Base-by-base conservation (phyloP, 2,797 vertebrate species). In the Bryconaethiops microstoma region DNA sequence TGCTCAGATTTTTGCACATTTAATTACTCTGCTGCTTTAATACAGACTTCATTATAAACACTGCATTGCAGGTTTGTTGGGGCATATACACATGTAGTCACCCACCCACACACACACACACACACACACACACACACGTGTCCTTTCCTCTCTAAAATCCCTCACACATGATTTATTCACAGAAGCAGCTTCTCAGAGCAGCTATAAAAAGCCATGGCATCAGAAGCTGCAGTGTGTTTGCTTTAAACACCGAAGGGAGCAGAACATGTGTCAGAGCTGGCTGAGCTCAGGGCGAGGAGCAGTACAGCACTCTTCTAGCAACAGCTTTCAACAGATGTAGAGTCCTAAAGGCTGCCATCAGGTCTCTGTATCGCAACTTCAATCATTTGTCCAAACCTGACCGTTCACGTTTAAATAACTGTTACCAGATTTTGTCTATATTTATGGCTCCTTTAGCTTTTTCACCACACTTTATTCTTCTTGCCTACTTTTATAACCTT, bases 161-260 rank as follows among this genome's bases (percentile, higher is more conserved):
- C 19, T 74, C 45, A n/a, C 59, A 74, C 78, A 78, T 84, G 21
- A 81, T 65, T 81, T 83, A 86, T 76, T 83, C 71, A 81, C 21
- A 69, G 40, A 29, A 40, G 35, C 67, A 68, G 54, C 55, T 69
- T 69, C 74, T 54, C 54, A 74, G 74, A 63, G 29, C 39, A 14
- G 63, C 62, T 77, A 77, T 79, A 77, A 84, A 79, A 74, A 55
- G 7, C n/a, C 0, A 6, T 81, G 40, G 77, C 70, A 75, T 42
- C 39, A 63, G 19, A 57, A 23, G 76, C 74, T 77, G 45, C 77
- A 69, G 76, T 17, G 82, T 64, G 70, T 80, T 75, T 81, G 42
- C 67, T 80, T 82, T 65, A 79, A 82, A 70, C 75, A 77, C 55
- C 64, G 76, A 82, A 50, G 35, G 54, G 59, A 75, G 65, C 57